Evolutionary conservation across 2,888 invertebrate genomes (phyloP), one percentile per base, ranked within the genome.

Genomic region (Andricus quercusramuli): DNA sequence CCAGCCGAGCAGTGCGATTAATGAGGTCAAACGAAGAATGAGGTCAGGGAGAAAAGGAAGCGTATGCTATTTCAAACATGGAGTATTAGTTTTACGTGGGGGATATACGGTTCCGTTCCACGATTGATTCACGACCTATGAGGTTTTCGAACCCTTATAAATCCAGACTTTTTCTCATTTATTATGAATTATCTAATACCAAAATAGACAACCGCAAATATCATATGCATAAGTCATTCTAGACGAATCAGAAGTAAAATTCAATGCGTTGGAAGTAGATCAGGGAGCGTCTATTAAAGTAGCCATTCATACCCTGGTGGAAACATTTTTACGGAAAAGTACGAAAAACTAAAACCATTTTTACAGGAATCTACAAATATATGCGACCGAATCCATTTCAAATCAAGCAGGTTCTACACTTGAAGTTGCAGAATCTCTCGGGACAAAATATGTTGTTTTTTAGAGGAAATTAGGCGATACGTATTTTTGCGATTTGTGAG

Each of bases 21-120:
- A 74, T 74, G 74, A 74, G 74, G 74, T 74, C 74, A 74, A 74
- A 74, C n/a, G 74, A 32, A 56, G 56, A 74, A 74, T 74, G 74
- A 74, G 74, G 74, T 74, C 74, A 74, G 74, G 56, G 74, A 74
- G 74, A 56, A 56, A 74, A 74, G 74, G 56, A 74, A 51, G 74
- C 74, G n/a, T 74, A 56, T 74, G 56, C 56, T 74, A 74, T 74
- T 74, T 74, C 74, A 74, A 74, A 32, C 74, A 51, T 51, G 56
- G n/a, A n/a, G 74, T 74, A 74, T 74, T 74, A 74, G 51, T 74
- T 29, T 56, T 74, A 74, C 47, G 47, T 74, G 74, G n/a, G n/a
- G 51, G 32, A 51, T 56, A 74, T 51, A 74, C 20, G 70, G 20
- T 51, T 74, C 74, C 32, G 20, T 51, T 56, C 74, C 56, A 32